A percentile compares a stretch with the other conserved stretches of the same genome.
Conservation (phyloP, 2,113 vertebrate species). For the Xiphophorus couchianus region DNA sequence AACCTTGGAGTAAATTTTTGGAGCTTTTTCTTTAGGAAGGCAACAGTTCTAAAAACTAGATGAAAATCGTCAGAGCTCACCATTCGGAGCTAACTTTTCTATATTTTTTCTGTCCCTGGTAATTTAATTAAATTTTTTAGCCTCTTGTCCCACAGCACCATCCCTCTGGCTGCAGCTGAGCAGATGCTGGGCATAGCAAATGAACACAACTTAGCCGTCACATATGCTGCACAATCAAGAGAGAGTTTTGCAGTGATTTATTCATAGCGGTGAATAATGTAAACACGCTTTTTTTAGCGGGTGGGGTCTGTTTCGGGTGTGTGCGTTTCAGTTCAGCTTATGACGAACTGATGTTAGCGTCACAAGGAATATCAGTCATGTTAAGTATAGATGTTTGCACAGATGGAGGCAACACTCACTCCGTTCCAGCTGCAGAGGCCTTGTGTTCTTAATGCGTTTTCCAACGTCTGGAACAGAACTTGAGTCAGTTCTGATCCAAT, state of each 20-base stretch:
- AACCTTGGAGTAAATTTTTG: too few relatives aligned
- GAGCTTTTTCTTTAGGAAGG: too few relatives aligned
- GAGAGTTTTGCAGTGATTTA: constrained; percentile 49
- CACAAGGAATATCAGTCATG: constrained; percentile 49
- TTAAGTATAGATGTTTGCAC: neutral
- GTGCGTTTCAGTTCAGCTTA: constrained; percentile 10
- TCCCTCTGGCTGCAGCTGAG: constrained; percentile 36
- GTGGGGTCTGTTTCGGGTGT: constrained; percentile 14
- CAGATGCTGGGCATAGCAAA: constrained; percentile 74
- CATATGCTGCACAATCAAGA: constrained; percentile 66
- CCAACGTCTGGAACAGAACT: neutral
- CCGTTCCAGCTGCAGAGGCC: neutral
- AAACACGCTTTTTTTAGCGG: constrained; percentile 46
- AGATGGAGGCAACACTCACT: neutral
- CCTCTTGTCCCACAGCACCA: constrained; percentile 18
- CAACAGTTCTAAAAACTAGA: neutral
- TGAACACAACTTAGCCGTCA: constrained; percentile 58
- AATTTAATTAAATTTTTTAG: constrained; percentile 33
- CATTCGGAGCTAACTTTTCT: constrained; percentile 8
- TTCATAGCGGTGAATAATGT: constrained; percentile 71
- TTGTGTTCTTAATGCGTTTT: neutral
- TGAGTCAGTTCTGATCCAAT: neutral
- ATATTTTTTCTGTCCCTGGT: constrained; percentile 9
- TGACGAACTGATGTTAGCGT: constrained; percentile 55
- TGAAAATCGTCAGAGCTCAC: constrained; percentile 44